Evolutionary conservation across 2,888 invertebrate genomes (phyloP).

Genomic region (Busseola fusca): DNA sequence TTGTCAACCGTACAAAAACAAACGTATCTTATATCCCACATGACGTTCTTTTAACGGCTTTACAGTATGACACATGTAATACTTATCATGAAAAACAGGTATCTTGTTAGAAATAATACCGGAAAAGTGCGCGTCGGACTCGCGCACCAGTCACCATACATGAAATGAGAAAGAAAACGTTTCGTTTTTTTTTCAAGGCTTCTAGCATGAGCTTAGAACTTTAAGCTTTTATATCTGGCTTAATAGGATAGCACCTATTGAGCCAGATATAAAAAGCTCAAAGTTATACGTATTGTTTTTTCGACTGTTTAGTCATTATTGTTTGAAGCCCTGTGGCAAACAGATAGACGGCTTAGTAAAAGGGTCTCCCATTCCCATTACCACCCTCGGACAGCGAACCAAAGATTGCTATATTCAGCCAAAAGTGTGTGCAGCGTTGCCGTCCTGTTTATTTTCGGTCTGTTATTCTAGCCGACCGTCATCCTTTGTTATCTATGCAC

Average conservation of each 20-base stretch:
- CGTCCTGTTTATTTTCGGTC: slow-evolving; percentile 36
- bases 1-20: slow-evolving; percentile 28
- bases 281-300: background rate
- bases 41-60: slow-evolving; percentile 28
- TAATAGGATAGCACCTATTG: no score
- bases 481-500: slow-evolving; percentile 44
- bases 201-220: background rate
- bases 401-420: slow-evolving; percentile 9
- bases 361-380: background rate
- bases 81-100: slow-evolving; percentile 30
- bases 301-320: background rate
- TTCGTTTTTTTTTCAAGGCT: background rate
- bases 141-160: background rate
- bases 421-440: slow-evolving; percentile 27
- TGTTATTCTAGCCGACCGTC: slow-evolving; percentile 44
- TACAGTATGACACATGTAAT: slow-evolving; percentile 25
- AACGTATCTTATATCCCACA: slow-evolving; percentile 19
- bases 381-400: background rate
- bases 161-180: background rate
- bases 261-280: no score
- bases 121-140: background rate
- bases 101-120: slow-evolving; percentile 10
- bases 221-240: background rate
- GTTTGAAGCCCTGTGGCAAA: background rate
- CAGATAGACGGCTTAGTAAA: background rate